phyloP scores from a whole-genome alignment of 1,140 invertebrate genomes.

The Bactericera cockerelli region DNA sequence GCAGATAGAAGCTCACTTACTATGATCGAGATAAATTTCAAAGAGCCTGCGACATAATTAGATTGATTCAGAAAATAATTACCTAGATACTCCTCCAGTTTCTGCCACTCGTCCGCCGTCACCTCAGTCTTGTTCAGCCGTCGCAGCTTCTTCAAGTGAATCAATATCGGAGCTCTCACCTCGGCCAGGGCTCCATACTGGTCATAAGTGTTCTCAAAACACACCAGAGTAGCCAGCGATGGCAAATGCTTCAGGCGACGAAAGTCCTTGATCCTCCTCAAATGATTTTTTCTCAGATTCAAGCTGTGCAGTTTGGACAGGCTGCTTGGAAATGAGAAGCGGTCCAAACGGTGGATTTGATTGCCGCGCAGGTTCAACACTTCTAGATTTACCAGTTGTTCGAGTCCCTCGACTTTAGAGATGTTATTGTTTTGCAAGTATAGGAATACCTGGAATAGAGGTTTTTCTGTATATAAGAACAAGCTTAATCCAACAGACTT shows the following conservation, averaged over 20 bases:
- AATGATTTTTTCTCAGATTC: not conserved
- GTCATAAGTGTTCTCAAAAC: not conserved
- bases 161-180: not conserved
- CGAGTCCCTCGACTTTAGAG: not conserved
- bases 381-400: not conserved
- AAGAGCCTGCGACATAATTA: no score
- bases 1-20: no score
- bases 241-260: not conserved
- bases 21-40: no score
- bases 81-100: not conserved
- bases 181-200: not conserved
- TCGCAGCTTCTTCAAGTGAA: not conserved
- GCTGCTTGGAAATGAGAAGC: not conserved
- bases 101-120: not conserved
- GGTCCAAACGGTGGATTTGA: not conserved
- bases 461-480: no score
- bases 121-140: not conserved
- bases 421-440: conserved; percentile 4
- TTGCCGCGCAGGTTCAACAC: not conserved
- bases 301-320: not conserved
- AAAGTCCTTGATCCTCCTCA: not conserved
- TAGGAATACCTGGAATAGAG: not conserved
- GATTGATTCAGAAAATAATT: no score
- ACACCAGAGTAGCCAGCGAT: not conserved
- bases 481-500: no score